These are phyloP conservation scores for Pyrgus malvae DNA, from an alignment of 2,888 invertebrate genomes.

Conservation along the genomic window DNA sequence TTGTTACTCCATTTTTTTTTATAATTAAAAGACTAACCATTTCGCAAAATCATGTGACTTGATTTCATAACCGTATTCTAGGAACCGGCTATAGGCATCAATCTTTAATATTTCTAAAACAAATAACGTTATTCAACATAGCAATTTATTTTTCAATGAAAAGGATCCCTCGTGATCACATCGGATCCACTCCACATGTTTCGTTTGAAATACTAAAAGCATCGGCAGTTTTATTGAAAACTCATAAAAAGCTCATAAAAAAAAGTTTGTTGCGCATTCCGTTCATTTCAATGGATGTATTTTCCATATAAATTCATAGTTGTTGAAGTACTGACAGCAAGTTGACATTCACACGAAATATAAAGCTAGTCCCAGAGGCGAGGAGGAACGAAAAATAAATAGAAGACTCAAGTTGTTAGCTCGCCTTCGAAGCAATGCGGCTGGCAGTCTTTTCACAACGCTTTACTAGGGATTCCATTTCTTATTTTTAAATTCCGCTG, in stretches of 20 bases:
- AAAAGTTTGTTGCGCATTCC: constrained; percentile 6
- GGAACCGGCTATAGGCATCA: too few species aligned
- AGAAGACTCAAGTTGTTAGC: constrained; percentile 19
- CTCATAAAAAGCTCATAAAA: too few species aligned
- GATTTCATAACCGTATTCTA: too few species aligned
- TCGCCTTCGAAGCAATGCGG: constrained; percentile 31
- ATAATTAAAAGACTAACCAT: too few species aligned
- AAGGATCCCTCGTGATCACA: background rate
- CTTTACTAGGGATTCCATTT: constrained; percentile 32
- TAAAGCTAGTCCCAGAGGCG: constrained; percentile 7
- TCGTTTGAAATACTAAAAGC: background rate
- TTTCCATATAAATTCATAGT: constrained; percentile 16
- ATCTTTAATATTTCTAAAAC: too few species aligned
- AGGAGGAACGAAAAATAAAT: constrained; percentile 18
- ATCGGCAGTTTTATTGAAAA: background rate
- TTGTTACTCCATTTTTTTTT: too few species aligned
- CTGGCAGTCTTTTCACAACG: constrained; percentile 43
- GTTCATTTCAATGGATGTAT: background rate
- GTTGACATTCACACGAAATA: constrained; percentile 11
- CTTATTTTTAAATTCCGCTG: constrained; percentile 36
- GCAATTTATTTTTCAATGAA: too few species aligned
- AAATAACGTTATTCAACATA: too few species aligned
- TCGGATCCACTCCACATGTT: background rate
- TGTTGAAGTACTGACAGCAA: constrained; percentile 6
- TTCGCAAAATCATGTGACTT: too few species aligned